Base-by-base conservation (phyloP, 2,888 invertebrate genomes). In the Amitus sp. region DNA sequence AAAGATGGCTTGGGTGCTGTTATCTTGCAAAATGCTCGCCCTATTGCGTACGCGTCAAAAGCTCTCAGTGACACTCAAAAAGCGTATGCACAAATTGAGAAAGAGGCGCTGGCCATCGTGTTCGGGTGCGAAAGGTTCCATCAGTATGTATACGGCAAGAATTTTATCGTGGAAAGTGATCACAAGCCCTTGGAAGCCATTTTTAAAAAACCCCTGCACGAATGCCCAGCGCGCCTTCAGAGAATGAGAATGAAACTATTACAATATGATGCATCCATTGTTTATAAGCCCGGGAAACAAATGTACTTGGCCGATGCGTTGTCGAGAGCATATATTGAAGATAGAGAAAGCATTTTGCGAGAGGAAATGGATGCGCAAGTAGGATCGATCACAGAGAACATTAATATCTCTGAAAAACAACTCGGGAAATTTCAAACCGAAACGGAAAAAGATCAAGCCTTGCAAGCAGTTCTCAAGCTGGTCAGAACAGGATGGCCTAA, bases 21-120 rank as follows among this genome's bases (percentile, higher is more conserved):
- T 7, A 9, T 74, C 0, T 40, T 76, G 9, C 74, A 75, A 62
- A 50, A 71, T 45, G 54, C 55, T 17, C 23, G 37, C 6, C 72
- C 71, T 20, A 51, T 66, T n/a, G 69, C 72, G n/a, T 73, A 71
- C 50, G 69, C 68, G 5, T 69, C 71, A 1, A 68, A 58, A 56
- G 37, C 72, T 4, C 27, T 74, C 18, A 73, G 69, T 15, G 58
- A 53, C 5, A 65, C 70, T 2, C 70, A 77, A 48, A 47, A 45
- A 27, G 47, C 45, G 0, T 73, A 69, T 37, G 63, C 73, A 2
- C 72, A 74, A 50, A 72, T 71, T 37, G 72, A 71, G 40, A 73
- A 73, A 56, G 73, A 77, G 46, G 50, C 66, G 15, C 18, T 71
- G 10, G 71, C 71, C 7, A 72, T 74, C 5, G 17, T 61, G 2